phyloP scores from a whole-genome alignment of 2,113 vertebrate genomes.

The Oncorhynchus tshawytscha region DNA sequence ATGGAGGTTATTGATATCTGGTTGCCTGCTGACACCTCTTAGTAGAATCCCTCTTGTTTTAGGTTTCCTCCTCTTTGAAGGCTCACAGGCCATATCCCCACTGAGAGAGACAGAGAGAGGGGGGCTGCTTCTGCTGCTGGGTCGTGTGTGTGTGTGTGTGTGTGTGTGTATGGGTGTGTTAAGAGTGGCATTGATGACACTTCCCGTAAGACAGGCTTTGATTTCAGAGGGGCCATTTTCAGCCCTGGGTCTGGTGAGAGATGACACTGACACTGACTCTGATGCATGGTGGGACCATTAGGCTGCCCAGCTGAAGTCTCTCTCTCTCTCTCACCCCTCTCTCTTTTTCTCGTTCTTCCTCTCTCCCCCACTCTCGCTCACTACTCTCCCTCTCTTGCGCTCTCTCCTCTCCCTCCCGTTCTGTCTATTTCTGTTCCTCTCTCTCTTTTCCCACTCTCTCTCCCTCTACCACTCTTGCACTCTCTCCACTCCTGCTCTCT shows the following conservation, averaged over 20 bases:
- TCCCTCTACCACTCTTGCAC: too few relatives aligned
- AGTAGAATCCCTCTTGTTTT: slow-evolving; percentile 72
- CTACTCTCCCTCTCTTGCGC: too few relatives aligned
- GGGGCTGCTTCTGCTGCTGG: too few relatives aligned
- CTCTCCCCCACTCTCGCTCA: too few relatives aligned
- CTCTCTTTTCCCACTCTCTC: too few relatives aligned
- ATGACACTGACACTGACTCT: slow-evolving; percentile 67
- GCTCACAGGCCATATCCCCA: slow-evolving; percentile 26
- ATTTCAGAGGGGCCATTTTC: slow-evolving; percentile 68
- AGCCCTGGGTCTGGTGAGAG: slow-evolving; percentile 47
- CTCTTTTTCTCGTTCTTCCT: too few relatives aligned
- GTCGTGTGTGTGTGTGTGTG: slow-evolving; percentile 21
- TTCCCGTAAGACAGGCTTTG: slow-evolving; percentile 72
- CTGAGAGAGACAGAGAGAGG: neutral
- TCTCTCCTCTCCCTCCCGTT: too few relatives aligned
- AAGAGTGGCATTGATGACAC: slow-evolving; percentile 67
- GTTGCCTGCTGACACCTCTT: slow-evolving; percentile 74
- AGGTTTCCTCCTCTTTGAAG: slow-evolving; percentile 64
- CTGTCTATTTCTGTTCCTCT: too few relatives aligned
- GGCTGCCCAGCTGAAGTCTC: slow-evolving; percentile 73
- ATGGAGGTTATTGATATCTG: slow-evolving; percentile 73
- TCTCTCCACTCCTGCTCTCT: too few relatives aligned
- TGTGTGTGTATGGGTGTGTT: slow-evolving; percentile 46
- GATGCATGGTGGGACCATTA: slow-evolving; percentile 70
- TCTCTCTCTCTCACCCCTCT: too few relatives aligned